A percentile compares a stretch with the other conserved stretches of the same genome.
Conservation (phyloP, 2,888 invertebrate genomes). For the Hypomecis punctinalis region DNA sequence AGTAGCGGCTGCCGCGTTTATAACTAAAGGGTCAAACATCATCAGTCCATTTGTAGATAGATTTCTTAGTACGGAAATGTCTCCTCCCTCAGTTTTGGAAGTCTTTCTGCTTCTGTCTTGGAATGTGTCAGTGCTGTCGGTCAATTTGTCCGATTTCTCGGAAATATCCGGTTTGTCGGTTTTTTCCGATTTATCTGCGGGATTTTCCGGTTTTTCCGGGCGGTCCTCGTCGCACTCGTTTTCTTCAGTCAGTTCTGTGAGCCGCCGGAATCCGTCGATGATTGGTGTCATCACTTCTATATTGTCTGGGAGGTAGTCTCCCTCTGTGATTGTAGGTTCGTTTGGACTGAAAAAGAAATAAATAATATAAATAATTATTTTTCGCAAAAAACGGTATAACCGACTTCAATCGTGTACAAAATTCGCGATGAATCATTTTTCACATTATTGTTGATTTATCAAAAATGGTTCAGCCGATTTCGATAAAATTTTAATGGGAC, state of each 20-base stretch:
- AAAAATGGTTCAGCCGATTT: too few species aligned
- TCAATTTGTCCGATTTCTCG: slow-evolving; percentile 25
- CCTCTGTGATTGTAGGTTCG: slow-evolving; percentile 73
- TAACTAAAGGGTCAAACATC: slow-evolving; percentile 81
- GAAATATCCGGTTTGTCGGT: slow-evolving; percentile 11
- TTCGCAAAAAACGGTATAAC: too few species aligned
- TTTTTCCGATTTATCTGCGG: slow-evolving; percentile 49
- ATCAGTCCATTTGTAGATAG: slow-evolving; percentile 78
- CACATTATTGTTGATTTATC: too few species aligned
- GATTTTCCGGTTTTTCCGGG: slow-evolving; percentile 28
- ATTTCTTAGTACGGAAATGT: slow-evolving; percentile 70
- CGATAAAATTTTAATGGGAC: too few species aligned
- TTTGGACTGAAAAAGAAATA: slow-evolving; percentile 60
- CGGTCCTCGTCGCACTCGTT: slow-evolving; percentile 50
- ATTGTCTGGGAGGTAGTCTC: slow-evolving; percentile 78
- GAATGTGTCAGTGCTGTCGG: slow-evolving; percentile 66
- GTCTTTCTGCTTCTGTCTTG: slow-evolving; percentile 68
- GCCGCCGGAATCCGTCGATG: slow-evolving; percentile 73
- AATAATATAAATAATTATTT: too few species aligned
- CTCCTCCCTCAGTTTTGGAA: slow-evolving; percentile 68
- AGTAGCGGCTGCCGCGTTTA: slow-evolving; percentile 69
- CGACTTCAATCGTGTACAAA: too few species aligned
- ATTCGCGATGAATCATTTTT: too few species aligned
- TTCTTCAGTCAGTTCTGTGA: slow-evolving; percentile 59
- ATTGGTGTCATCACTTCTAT: slow-evolving; percentile 81